Percentiles rank a stretch among this genome's conserved stretches.
Evolutionary conservation across 2,888 invertebrate species (phyloP).

Genomic region (Escarpia spicata): DNA sequence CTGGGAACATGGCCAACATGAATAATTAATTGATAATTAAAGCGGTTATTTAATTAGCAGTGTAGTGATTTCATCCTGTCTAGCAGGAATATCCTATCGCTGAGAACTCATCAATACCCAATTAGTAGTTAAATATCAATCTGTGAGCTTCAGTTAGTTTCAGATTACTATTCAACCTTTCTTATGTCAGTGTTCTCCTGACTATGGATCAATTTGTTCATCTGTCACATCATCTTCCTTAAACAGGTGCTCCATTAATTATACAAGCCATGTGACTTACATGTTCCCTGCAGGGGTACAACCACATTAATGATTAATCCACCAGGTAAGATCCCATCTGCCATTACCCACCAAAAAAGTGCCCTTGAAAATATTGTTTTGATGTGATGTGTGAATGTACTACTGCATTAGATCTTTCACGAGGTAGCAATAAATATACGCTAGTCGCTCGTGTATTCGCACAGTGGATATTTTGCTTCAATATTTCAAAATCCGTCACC

Average conservation of each 20-base stretch:
- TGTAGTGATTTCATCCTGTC: background rate
- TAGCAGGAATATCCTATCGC: background rate
- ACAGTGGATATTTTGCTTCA: no score
- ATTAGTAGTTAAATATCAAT: conserved; percentile 16
- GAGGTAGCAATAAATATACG: no score
- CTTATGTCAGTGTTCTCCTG: background rate
- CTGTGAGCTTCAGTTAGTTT: background rate
- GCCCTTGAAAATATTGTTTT: no score
- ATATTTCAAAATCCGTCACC: no score
- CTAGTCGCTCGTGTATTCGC: no score
- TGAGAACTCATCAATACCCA: background rate
- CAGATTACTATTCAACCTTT: background rate
- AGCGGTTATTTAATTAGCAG: background rate
- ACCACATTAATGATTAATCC: no score
- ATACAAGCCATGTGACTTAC: background rate
- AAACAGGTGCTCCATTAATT: background rate
- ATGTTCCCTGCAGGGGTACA: background rate
- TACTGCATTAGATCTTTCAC: no score
- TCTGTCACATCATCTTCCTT: background rate
- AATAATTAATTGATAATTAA: conserved; percentile 16
- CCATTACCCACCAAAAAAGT: no score
- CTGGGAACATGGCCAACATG: background rate
- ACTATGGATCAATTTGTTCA: background rate
- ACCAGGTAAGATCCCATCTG: no score
- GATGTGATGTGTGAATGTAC: no score